Base-by-base conservation (phyloP, 2,113 vertebrate genomes). In the Pluvianellus socialis region DNA sequence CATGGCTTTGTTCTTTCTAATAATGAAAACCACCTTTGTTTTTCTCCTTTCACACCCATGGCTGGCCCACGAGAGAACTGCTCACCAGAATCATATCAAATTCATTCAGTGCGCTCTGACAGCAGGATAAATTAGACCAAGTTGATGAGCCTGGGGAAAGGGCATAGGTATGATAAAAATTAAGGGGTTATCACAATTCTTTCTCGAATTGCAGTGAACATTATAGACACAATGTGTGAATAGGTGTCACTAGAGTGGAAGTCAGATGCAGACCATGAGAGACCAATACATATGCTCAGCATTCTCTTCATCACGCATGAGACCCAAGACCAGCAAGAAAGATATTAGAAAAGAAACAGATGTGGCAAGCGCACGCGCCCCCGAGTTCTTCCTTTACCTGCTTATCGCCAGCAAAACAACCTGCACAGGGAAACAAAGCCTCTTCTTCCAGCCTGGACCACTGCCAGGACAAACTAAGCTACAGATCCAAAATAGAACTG, bases 341-440 rank as follows among this genome's bases (percentile, higher is more conserved):
- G 2, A 1, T 27, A 88, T 47, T 87, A 81, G 77, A 94, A 89
- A 68, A 97, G 79, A 97, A 98, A 94, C 81, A 98, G 91, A 97
- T 97, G 92, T 56, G 95, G 89, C 5, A 17, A 70, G n/a, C 83
- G 68, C 40, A 85, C 2, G 5, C 66, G 88, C 65, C 67, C 87
- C 65, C 56, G 70, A 90, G 67, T 79, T 90, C 84, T 75, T 93
- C 68, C 53, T 88, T 92, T 89, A 92, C 71, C 71, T 92, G 40
- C 88, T 97, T 91, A 96, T 91, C 88, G 61, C 87, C 86, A 94
- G 94, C 94, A 97, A 92, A 96, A 89, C 68, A 90, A 75, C 40
- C 68, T 79, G 77, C 72, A 87, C 23, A 92, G 77, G 61, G 76
- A 97, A 98, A 89, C 44, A 91, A 96, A 86, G 76, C 63, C 70